Evolutionary conservation across 1,140 invertebrate genomes (phyloP).

Genomic region (Scaptomyza graminum): DNA sequence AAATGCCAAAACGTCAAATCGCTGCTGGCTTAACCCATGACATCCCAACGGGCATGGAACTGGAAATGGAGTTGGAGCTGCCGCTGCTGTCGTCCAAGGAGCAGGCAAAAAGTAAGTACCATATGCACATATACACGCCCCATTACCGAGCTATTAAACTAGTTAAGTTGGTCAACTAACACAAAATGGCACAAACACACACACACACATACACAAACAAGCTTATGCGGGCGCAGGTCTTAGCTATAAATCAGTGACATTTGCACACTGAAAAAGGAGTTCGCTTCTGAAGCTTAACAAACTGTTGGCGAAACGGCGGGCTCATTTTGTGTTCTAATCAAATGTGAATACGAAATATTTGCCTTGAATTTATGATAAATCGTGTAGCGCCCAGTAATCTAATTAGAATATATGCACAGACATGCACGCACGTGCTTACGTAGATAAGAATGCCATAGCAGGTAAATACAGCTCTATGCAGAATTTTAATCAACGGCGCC

Average conservation of each 20-base stretch:
- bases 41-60: conserved; percentile 22
- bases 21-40: conserved; percentile 44
- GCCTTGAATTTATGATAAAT: conserved; percentile 69
- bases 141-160: conserved; percentile 63
- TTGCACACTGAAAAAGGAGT: conserved; percentile 63
- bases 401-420: conserved; percentile 64
- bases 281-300: conserved; percentile 13
- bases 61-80: conserved; percentile 52
- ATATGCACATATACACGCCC: conserved; percentile 1
- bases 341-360: conserved; percentile 63
- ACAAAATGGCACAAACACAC: conserved; percentile 54
- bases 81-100: conserved; percentile 61
- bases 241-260: conserved; percentile 77
- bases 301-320: background rate
- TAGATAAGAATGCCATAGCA: background rate
- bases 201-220: background rate
- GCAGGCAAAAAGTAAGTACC: conserved; percentile 63
- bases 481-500: conserved; percentile 25
- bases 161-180: conserved; percentile 77
- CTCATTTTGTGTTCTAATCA: conserved; percentile 39
- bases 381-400: conserved; percentile 62
- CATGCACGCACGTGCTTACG: background rate
- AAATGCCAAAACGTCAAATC: conserved; percentile 57
- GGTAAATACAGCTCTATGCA: conserved; percentile 4
- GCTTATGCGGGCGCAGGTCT: conserved; percentile 11